These are phyloP conservation scores for Neocrepidodera transversa DNA, from an alignment of 2,888 invertebrate species.

Conservation along the genomic window DNA sequence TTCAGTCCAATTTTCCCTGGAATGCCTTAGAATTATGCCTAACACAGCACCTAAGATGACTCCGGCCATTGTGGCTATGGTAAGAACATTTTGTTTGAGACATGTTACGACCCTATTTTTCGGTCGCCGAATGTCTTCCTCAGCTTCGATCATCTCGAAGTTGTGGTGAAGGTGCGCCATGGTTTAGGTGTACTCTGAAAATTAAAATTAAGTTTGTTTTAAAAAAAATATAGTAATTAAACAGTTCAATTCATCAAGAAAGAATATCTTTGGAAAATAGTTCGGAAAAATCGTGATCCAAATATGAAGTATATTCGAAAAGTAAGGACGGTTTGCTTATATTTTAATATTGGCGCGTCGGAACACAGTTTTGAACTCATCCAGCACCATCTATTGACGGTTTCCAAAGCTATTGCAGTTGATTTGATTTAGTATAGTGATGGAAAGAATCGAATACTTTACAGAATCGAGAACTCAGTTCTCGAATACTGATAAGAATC, in stretches of 20 bases:
- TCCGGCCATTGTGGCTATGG: slow-evolving; percentile 66
- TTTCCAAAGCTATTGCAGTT: no score
- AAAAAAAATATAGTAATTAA: neutral
- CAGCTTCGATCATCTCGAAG: slow-evolving; percentile 36
- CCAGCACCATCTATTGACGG: no score
- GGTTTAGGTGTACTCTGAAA: slow-evolving; percentile 12
- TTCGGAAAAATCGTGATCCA: no score
- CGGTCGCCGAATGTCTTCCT: slow-evolving; percentile 18
- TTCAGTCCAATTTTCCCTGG: slow-evolving; percentile 60
- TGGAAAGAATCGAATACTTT: no score
- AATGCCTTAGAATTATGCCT: slow-evolving; percentile 62
- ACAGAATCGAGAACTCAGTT: no score
- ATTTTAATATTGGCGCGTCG: no score
- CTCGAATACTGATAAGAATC: no score
- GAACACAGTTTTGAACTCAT: no score
- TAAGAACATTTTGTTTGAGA: slow-evolving; percentile 62
- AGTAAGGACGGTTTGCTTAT: no score
- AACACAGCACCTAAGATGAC: slow-evolving; percentile 65
- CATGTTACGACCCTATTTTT: slow-evolving; percentile 48
- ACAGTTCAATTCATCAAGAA: neutral
- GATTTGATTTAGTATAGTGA: no score
- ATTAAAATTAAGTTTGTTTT: neutral
- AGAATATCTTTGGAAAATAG: no score
- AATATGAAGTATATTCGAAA: no score
- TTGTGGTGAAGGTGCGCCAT: slow-evolving; percentile 39